Conservation (phyloP, 2,888 invertebrate species). For the Ichneumoninae sp. region DNA sequence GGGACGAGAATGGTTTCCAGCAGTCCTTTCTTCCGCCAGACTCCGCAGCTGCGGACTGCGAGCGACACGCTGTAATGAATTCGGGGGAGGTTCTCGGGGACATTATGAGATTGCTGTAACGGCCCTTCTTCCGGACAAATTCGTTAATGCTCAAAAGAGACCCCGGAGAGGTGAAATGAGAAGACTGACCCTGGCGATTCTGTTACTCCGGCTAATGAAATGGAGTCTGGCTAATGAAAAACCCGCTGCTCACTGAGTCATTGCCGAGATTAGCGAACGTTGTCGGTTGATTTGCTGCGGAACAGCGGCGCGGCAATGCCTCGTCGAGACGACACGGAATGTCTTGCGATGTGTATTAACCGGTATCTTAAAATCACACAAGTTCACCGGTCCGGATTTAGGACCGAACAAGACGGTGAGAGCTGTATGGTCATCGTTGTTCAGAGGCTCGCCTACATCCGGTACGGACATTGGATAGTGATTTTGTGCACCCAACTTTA, state of each 20-base stretch:
- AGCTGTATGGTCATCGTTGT: too few species aligned
- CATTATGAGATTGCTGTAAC: neutral
- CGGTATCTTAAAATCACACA: neutral
- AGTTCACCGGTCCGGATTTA: neutral
- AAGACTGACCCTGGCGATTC: neutral
- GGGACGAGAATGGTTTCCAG: neutral
- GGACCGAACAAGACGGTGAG: neutral
- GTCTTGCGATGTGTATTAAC: neutral
- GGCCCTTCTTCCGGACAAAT: neutral
- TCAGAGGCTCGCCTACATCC: too few species aligned
- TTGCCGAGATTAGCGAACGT: neutral
- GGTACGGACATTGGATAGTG: too few species aligned
- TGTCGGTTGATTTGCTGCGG: neutral
- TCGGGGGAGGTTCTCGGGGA: neutral
- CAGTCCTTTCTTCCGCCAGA: neutral
- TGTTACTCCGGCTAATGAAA: neutral
- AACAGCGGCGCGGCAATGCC: neutral
- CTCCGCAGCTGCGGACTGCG: neutral
- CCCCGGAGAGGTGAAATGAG: neutral
- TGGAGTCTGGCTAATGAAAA: neutral
- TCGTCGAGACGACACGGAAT: neutral
- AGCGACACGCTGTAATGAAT: neutral
- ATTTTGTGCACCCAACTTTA: too few species aligned
- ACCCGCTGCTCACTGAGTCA: neutral
- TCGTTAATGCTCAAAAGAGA: slow-evolving; percentile 7